Evolutionary conservation across 2,113 vertebrate genomes (phyloP).

Genomic region (Cricetomys ansorgei): DNA sequence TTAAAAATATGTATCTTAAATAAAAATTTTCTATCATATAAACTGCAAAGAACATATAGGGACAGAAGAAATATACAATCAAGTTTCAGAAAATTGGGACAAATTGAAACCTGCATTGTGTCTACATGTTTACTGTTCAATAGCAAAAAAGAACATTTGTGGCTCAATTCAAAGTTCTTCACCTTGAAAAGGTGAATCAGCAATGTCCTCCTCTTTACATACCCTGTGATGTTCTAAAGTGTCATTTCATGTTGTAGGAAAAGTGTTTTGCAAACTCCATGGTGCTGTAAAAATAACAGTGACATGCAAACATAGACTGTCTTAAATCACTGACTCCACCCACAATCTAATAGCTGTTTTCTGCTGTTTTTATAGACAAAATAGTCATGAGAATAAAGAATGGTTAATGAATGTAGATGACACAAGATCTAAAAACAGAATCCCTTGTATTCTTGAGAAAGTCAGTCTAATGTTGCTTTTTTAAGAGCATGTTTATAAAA

Average conservation of each 20-base stretch:
- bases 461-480: neutral
- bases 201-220: neutral
- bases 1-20: conserved; percentile 1
- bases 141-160: neutral
- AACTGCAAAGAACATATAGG: neutral
- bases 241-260: neutral
- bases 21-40: neutral
- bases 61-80: neutral
- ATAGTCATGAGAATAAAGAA: neutral
- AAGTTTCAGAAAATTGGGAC: neutral
- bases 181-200: neutral
- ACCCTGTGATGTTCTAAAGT: neutral
- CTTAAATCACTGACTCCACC: neutral
- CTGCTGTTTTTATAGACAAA: neutral
- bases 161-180: neutral
- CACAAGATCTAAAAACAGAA: neutral
- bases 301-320: neutral
- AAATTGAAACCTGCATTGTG: neutral
- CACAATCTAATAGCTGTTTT: neutral
- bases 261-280: neutral
- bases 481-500: neutral
- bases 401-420: neutral
- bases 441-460: neutral
- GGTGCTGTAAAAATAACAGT: neutral
- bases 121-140: neutral